Conservation (phyloP, 2,797 vertebrate species). For the Huso huso region DNA sequence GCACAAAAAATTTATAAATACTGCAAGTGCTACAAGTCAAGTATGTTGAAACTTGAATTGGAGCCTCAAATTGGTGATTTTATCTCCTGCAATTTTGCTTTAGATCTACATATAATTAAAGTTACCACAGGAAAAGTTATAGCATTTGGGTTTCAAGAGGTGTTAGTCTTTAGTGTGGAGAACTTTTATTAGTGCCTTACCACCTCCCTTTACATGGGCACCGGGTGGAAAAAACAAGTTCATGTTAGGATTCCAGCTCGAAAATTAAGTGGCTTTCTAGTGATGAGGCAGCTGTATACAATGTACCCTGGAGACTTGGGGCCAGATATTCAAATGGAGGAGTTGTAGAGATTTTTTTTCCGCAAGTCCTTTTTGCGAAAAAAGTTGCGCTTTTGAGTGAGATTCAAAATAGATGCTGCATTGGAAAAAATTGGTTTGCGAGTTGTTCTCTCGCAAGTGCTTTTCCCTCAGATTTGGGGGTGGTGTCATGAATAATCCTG, state of each 20-base stretch:
- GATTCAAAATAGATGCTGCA: too few relatives aligned
- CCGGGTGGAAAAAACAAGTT: constrained; percentile 32
- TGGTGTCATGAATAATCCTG: too few relatives aligned
- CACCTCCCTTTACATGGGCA: constrained; percentile 9
- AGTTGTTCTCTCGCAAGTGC: too few relatives aligned
- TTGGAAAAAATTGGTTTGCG: too few relatives aligned
- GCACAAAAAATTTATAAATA: constrained; percentile 14
- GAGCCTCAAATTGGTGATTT: constrained; percentile 33
- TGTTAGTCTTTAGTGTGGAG: constrained; percentile 21
- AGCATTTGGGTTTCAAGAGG: constrained; percentile 37
- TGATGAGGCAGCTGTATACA: constrained; percentile 29
- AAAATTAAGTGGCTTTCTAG: constrained; percentile 49
- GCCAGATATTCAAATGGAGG: too few relatives aligned
- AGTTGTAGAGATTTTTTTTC: too few relatives aligned
- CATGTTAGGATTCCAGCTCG: constrained; percentile 31
- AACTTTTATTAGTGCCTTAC: constrained; percentile 6
- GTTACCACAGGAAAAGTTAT: constrained; percentile 50
- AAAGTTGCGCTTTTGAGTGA: too few relatives aligned
- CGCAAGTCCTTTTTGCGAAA: too few relatives aligned
- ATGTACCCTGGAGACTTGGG: constrained; percentile 36
- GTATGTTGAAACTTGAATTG: constrained; percentile 25
- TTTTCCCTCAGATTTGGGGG: too few relatives aligned
- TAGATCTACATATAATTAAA: constrained; percentile 46
- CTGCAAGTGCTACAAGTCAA: constrained; percentile 15
- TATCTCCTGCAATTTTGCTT: constrained; percentile 31